Evolutionary conservation across 2,113 vertebrate species (phyloP), one percentile per base, ranked within the genome.

Genomic region (Myodes glareolus): DNA sequence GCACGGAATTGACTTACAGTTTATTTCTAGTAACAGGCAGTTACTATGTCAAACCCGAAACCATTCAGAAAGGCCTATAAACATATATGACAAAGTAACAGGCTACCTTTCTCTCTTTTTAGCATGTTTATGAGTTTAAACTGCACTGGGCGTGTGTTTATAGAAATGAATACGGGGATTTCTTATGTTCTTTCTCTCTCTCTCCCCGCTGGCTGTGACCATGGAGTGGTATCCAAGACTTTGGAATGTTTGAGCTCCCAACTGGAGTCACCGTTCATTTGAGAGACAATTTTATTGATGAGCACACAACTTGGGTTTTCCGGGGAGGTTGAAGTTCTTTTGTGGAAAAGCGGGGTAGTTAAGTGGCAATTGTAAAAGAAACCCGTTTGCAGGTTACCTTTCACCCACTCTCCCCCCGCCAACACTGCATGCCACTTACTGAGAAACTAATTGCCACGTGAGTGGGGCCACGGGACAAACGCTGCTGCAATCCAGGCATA

Each of bases 11-110:
- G 99, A 98, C 98, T 99, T 99, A 98, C 98, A 99, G 98, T 98
- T 99, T 99, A 99, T 99, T 99, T 99, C 98, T 98, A 98, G 98
- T 98, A 98, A 98, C 98, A 99, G 98, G 98, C 99, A 98, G 98
- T 99, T 99, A 98, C 98, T 98, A 95, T 98, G 98, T 99, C 98
- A 99, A 98, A 98, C 98, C 98, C 98, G 98, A 99, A 98, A 98
- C 98, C 98, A 98, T 98, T 98, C 98, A 98, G 98, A 98, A 98
- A 98, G 98, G 97, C 95, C 99, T 98, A 98, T 99, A 99, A 99
- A 99, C 98, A 98, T 98, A 98, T 98, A 98, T 98, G 98, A 98
- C 98, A 98, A 98, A 98, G 97, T 98, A 98, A 98, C 98, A 97
- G 98, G 98, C 98, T 98, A 98, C 98, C 98, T 97, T 97, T 97